Base-by-base conservation (phyloP, 2,797 vertebrate genomes). In the Sarcophilus harrisii region DNA sequence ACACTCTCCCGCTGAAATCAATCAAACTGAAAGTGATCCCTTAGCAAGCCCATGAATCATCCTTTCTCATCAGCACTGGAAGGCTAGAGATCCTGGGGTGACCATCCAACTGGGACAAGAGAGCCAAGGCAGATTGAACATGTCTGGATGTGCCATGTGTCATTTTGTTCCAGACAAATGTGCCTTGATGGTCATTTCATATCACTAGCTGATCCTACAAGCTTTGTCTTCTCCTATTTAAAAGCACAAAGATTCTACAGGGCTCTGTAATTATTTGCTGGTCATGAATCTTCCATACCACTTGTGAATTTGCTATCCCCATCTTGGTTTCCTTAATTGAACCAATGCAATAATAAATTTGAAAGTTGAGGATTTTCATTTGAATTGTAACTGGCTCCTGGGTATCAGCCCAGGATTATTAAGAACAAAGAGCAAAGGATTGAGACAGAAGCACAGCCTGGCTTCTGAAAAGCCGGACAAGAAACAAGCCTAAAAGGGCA, bases 31-130 rank as follows among this genome's bases (percentile, higher is more conserved):
- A 92, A 55, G 18, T 57, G 4, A 27, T 91, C 13, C 49, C 62
- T 54, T 81, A 45, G 57, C 28, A 66, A 59, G 58, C 60, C 91
- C 92, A 90, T 28, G n/a, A 94, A 97, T 27, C 90, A 93, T 13
- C 92, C 97, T 57, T n/a, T 96, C 93, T 66, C 91, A 58, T 92
- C 94, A 89, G 92, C 59, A 92, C 27, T 18, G n/a, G 91, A 96
- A 97, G 58, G 12, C 73, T 90, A 96, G 94, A 94, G 90, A 52
- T 21, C 27, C 45, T 58, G 60, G n/a, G 66, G 2, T 62, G 89
- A 93, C 92, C 93, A 38, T n/a, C 73, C 92, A 96, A 89, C 58
- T 96, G 38, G 30, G 52, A 93, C 92, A 96, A 96, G 45, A 95
- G 87, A 45, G 45, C 54, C 49, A 54, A 96, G 92, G 54, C 87